phyloP scores from a whole-genome alignment of 2,797 vertebrate species.

The Caiman crocodilus region DNA sequence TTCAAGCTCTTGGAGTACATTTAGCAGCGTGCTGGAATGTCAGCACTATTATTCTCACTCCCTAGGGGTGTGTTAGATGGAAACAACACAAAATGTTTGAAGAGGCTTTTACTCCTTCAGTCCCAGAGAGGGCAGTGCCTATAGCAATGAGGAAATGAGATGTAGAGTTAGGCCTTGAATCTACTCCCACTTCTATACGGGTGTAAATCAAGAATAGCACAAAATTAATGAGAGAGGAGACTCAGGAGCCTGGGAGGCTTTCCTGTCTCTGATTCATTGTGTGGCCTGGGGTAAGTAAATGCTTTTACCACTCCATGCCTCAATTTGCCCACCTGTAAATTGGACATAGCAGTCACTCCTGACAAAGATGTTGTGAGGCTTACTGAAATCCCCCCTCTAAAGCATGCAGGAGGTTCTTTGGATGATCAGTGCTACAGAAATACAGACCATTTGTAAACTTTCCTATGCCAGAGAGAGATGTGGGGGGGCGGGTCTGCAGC shows the following conservation, averaged over 20 bases:
- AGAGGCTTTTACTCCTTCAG: not conserved
- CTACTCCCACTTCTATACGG: not conserved
- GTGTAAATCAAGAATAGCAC: not conserved
- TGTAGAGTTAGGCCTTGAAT: rapidly evolving
- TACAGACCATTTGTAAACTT: not conserved
- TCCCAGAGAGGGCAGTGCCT: not conserved
- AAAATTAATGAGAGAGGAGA: not conserved
- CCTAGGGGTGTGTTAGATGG: not conserved
- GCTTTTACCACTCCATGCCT: not conserved
- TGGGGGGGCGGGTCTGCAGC: not conserved
- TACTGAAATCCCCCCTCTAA: not conserved
- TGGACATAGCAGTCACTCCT: not conserved
- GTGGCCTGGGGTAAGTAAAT: not conserved
- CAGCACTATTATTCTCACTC: not conserved
- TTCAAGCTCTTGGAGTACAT: not conserved
- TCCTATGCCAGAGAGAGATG: too few relatives aligned
- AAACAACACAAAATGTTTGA: not conserved
- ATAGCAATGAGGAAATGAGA: rapidly evolving
- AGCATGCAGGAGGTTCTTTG: not conserved
- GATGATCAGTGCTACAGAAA: not conserved
- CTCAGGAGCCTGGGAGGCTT: not conserved
- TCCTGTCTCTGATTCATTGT: not conserved
- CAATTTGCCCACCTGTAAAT: not conserved
- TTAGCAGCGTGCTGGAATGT: not conserved
- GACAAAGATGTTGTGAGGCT: not conserved